Percentiles rank a stretch among this genome's conserved stretches.
Evolutionary conservation across 2,797 vertebrate genomes (phyloP).

Genomic region (Prunella strophiata): DNA sequence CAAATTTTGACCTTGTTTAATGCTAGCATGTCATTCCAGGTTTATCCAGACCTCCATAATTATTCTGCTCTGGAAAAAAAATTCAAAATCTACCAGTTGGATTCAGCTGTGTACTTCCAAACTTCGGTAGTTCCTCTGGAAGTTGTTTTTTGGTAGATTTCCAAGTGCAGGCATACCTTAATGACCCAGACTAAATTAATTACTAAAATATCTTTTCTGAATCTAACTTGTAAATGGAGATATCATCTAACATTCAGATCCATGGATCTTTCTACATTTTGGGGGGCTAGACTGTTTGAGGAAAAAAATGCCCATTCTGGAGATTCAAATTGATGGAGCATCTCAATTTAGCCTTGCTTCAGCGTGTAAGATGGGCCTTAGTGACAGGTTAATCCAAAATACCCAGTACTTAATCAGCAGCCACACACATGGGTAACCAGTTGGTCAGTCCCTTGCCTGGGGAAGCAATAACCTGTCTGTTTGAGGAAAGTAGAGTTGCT

Average conservation of each 20-base stretch:
- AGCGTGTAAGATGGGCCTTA: neutral
- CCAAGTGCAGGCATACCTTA: neutral
- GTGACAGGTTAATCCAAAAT: neutral
- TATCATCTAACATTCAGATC: neutral
- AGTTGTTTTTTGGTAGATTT: neutral
- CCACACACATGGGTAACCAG: neutral
- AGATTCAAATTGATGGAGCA: neutral
- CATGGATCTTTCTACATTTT: neutral
- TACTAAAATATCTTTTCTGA: neutral
- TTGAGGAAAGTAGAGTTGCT: neutral
- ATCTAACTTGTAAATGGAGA: neutral
- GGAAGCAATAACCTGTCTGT: neutral
- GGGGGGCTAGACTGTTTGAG: neutral
- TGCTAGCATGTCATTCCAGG: neutral
- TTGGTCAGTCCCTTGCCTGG: neutral
- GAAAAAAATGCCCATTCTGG: neutral
- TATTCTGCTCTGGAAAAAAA: neutral
- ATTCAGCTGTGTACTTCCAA: neutral
- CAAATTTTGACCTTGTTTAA: slow-evolving; percentile 34
- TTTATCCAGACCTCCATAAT: neutral
- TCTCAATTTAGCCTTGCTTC: neutral
- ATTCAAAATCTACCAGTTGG: neutral
- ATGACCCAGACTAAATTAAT: neutral
- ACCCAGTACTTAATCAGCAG: neutral
- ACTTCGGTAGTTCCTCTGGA: neutral